phyloP scores from a whole-genome alignment of 2,888 invertebrate genomes.

The Adineta ricciae region DNA sequence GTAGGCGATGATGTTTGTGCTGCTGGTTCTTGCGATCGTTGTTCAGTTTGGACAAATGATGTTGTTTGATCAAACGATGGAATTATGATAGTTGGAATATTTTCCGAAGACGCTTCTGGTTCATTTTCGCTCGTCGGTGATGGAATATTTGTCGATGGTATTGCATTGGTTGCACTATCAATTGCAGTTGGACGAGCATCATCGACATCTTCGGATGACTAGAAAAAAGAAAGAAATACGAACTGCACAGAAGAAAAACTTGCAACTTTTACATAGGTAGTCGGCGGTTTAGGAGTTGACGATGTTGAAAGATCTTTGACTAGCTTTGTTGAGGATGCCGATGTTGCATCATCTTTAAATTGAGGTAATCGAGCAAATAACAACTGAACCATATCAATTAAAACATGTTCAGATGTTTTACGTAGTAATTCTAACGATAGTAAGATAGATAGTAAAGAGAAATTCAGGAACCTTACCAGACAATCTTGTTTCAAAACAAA shows the following conservation, averaged over 20 bases:
- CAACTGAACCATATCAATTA: constrained; percentile 89
- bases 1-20: constrained; percentile 8
- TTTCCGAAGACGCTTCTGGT: background rate
- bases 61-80: background rate
- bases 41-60: background rate
- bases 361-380: constrained; percentile 82
- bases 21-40: constrained; percentile 16
- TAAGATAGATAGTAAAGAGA: background rate
- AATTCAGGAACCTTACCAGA: constrained; percentile 57
- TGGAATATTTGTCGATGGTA: too few relatives aligned
- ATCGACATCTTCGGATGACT: background rate
- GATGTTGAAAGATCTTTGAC: background rate
- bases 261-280: background rate
- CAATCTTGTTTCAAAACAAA: constrained; percentile 71
- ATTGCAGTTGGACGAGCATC: background rate
- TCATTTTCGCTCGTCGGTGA: too few relatives aligned
- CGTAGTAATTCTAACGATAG: constrained; percentile 65
- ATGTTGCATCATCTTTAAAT: constrained; percentile 66
- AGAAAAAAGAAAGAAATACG: background rate
- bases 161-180: background rate
- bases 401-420: constrained; percentile 82
- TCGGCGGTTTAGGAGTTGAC: background rate
- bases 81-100: too few relatives aligned
- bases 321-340: constrained; percentile 41
- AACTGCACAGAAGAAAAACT: background rate